These are phyloP conservation scores for Gadus chalcogrammus DNA, from an alignment of 2,113 vertebrate species.

Conservation along the genomic window DNA sequence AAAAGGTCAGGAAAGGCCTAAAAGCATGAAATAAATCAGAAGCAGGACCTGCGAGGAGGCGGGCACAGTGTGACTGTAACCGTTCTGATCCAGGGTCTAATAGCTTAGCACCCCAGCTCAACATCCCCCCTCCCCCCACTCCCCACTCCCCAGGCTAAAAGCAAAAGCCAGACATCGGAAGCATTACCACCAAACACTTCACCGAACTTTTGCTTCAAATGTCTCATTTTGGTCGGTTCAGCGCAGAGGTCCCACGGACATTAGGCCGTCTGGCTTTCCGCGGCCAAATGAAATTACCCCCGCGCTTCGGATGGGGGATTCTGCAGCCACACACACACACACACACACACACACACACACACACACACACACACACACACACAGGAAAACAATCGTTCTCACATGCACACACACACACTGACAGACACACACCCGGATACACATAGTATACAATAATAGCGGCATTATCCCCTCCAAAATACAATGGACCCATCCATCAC, in stretches of 20 bases:
- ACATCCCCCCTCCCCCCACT: not conserved
- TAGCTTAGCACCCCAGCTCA: too few species aligned
- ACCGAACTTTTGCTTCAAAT: constrained; percentile 65
- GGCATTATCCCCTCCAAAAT: constrained; percentile 37
- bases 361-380: not conserved
- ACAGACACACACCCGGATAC: not conserved
- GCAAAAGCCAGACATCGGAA: constrained; percentile 50
- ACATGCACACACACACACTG: not conserved
- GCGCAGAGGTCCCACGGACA: constrained; percentile 55
- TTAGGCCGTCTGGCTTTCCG: constrained; percentile 63
- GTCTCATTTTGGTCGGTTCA: constrained; percentile 62
- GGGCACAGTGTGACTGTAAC: too few species aligned
- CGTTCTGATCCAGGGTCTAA: too few species aligned
- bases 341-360: constrained; percentile 38
- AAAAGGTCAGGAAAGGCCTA: too few species aligned
- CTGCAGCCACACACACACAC: constrained; percentile 37
- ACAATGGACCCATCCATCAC: constrained; percentile 60
- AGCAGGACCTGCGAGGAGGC: too few species aligned
- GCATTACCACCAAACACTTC: constrained; percentile 58
- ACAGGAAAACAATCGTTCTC: not conserved
- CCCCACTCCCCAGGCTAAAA: constrained; percentile 48
- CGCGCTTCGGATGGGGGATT: constrained; percentile 36
- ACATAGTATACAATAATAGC: constrained; percentile 14
- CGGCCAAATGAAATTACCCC: constrained; percentile 66
- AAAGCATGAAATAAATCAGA: too few species aligned